A percentile compares a stretch with the other conserved stretches of the same genome.
phyloP scores from a whole-genome alignment of 2,888 invertebrate genomes.

The Scaptomyza flava region DNA sequence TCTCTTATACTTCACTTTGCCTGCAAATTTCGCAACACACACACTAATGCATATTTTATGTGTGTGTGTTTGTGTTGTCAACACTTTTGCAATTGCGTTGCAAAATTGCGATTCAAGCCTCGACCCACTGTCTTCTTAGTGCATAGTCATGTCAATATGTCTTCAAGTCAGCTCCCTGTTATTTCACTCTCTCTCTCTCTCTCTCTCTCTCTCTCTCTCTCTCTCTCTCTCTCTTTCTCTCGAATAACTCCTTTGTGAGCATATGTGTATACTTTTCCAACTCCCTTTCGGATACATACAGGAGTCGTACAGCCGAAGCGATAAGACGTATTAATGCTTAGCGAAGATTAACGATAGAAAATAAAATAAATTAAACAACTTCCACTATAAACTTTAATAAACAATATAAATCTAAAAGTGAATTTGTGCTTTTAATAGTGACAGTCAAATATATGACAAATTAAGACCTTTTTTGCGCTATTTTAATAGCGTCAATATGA shows the following conservation, averaged over 20 bases:
- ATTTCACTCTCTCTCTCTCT: not conserved
- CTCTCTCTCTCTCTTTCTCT: not conserved
- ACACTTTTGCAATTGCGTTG: slow-evolving; percentile 57
- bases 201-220: not conserved
- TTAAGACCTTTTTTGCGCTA: too few species aligned
- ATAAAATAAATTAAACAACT: too few species aligned
- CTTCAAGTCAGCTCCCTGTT: not conserved
- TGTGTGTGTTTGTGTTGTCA: slow-evolving; percentile 38
- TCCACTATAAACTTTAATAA: too few species aligned
- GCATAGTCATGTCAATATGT: slow-evolving; percentile 51
- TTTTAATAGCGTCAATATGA: too few species aligned
- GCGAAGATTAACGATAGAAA: too few species aligned
- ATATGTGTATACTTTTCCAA: slow-evolving; percentile 5
- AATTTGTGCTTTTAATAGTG: too few species aligned
- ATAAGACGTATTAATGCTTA: too few species aligned
- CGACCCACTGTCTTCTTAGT: slow-evolving; percentile 37
- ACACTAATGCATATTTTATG: slow-evolving; percentile 25
- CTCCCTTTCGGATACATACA: too few species aligned
- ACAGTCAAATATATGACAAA: too few species aligned
- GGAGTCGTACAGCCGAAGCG: too few species aligned
- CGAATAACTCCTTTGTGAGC: not conserved
- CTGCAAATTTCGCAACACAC: slow-evolving; percentile 51
- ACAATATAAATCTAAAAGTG: too few species aligned
- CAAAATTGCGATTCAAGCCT: slow-evolving; percentile 41
- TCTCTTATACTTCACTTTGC: slow-evolving; percentile 60